Conservation (phyloP, 2,888 invertebrate species). For the Nephrotoma guestfalica region DNA sequence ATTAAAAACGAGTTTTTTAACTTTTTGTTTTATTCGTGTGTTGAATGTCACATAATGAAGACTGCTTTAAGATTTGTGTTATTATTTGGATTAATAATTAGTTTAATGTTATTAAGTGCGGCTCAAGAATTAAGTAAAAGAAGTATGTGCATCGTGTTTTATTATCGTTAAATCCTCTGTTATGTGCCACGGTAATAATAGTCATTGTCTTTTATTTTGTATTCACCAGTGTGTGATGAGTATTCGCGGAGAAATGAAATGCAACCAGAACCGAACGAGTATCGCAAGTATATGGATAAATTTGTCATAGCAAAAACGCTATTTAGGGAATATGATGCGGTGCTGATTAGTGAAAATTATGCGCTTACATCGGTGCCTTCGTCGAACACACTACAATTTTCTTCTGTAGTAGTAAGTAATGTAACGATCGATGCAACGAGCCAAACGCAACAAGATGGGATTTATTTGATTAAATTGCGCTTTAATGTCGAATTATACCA, state of each 20-base stretch:
- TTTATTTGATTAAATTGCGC: neutral
- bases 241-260: neutral
- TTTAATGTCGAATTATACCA: neutral
- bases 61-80: neutral
- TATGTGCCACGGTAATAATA: neutral
- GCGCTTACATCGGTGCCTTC: neutral
- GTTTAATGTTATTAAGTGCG: neutral
- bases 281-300: neutral
- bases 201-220: neutral
- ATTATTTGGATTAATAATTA: neutral
- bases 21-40: neutral
- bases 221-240: neutral
- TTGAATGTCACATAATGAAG: neutral
- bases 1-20: neutral
- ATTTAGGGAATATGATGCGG: neutral
- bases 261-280: neutral
- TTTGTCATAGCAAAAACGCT: neutral
- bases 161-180: neutral
- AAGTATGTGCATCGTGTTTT: neutral
- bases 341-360: neutral
- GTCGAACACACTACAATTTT: neutral
- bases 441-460: neutral
- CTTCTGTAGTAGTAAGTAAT: neutral
- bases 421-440: neutral
- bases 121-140: neutral